Evolutionary conservation across 2,797 vertebrate genomes (phyloP), one percentile per base, ranked within the genome.

Genomic region (Numenius phaeopus): DNA sequence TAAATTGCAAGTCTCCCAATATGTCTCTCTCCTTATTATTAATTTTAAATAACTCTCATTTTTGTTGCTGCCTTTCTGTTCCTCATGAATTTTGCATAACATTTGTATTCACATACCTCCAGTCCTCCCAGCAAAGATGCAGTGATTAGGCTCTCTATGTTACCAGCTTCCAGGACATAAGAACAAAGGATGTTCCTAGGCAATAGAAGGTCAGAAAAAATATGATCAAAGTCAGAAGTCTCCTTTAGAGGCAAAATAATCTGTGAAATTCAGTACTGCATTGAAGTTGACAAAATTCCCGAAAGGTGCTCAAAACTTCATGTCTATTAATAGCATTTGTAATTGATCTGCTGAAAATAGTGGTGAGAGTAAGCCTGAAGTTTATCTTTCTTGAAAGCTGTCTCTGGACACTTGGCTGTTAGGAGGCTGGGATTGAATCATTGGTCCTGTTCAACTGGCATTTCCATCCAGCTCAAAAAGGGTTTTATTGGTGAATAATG

Each of bases 31-130:
- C 58, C 23, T 71, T 87, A 29, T 87, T 94, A 92, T 54, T 96
- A 89, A 91, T 96, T 93, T 96, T 91, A 95, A 94, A 83, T 85
- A 91, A 91, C 61, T 95, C 62, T 69, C 46, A 9, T 52, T 96
- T 89, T 81, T 81, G 20, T 83, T 87, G 18, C 69, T 91, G 39
- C 58, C 11, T 94, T 90, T 90, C 40, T 71, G 7, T 72, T 94
- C 46, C 75, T 47, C 40, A 46, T 78, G 75, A 78, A 61, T 89
- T 96, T 87, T 94, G 62, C 44, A 39, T 77, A 37, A 46, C 9
- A 7, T 84, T 91, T 95, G 32, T 40, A 30, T 91, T 87, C 44
- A 20, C 6, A 7, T 70, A 12, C 24, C 49, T 94, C 77, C 34
- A 54, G 49, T 77, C 23, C 46, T 85, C 26, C 58, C 62, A 58